A percentile compares a stretch with the other conserved stretches of the same genome.
Evolutionary conservation across 2,888 invertebrate genomes (phyloP).

Genomic region (Acanthopleura granulata): DNA sequence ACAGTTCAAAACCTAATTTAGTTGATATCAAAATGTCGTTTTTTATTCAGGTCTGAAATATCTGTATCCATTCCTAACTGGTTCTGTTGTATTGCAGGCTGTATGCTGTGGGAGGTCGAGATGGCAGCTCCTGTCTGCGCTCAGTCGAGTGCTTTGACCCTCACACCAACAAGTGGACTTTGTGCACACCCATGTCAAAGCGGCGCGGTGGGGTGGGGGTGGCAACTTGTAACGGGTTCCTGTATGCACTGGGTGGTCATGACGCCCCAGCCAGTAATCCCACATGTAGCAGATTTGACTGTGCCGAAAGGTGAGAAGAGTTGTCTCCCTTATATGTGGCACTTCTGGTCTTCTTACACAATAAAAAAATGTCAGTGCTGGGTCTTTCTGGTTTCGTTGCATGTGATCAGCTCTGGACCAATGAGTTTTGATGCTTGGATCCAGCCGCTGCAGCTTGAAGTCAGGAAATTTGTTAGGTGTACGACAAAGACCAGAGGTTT

Average conservation of each 20-base stretch:
- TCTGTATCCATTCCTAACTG: no score
- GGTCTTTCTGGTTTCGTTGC: no score
- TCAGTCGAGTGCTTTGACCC: constrained; percentile 91
- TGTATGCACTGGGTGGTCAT: constrained; percentile 94
- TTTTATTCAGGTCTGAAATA: no score
- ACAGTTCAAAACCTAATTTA: no score
- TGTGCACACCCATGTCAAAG: constrained; percentile 88
- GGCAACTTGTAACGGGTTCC: constrained; percentile 86
- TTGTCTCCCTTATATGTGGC: neutral
- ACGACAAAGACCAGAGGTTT: no score
- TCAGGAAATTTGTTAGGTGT: no score
- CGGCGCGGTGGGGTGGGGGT: constrained; percentile 91
- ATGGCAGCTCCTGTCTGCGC: constrained; percentile 89
- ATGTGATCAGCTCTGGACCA: no score
- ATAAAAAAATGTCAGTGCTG: no score
- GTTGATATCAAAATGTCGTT: no score
- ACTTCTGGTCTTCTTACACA: neutral
- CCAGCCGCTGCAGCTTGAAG: no score
- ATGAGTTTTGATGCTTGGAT: no score
- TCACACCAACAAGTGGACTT: constrained; percentile 84
- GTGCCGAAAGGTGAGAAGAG: constrained; percentile 84
- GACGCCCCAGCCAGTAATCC: constrained; percentile 92
- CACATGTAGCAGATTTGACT: constrained; percentile 85
- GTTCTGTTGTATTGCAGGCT: constrained; percentile 73
- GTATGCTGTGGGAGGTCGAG: constrained; percentile 93